Base-by-base conservation (phyloP, 2,113 vertebrate species). In the Misgurnus mizolepis region DNA sequence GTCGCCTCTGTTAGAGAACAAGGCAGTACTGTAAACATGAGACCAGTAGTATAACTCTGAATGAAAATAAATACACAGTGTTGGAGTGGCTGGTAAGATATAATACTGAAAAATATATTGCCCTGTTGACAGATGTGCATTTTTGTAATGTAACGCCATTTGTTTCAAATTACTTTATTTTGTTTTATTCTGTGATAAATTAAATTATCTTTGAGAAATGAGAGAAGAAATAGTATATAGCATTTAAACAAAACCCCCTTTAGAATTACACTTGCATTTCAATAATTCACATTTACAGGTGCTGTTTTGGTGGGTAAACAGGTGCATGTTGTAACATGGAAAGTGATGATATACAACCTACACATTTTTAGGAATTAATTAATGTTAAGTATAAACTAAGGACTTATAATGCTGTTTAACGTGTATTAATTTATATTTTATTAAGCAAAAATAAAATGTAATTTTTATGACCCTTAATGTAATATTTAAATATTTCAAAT, bases 1-100 rank as follows among this genome's bases (percentile, higher is more conserved):
- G 39, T 15, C 41, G 55, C 43, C 72, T 76, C 49, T 67, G 71
- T 65, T 58, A 27, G 65, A 67, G 76, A 76, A 79, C 80, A 82
- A 75, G 77, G 76, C 67, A 40, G 39, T 50, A 80, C 71, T 85
- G 83, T 82, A 67, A 49, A 39, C 65, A n/a, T 7, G 70, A 58
- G 72, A 55, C 68, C 66, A 61, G 60, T 73, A 78, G 78, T 78
- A 82, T 39, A 81, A 82, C 72, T 60, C 50, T 62, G 50, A 69
- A 74, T 74, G 62, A 84, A 83, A 85, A 86, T 67, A 86, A 64
- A 76, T 79, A 84, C 67, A 70, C 73, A 83, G 84, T 27, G 27
- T 82, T 83, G 80, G 67, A 53, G 71, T 66, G 47, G 60, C 71
- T 84, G 80, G 77, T 64, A 71, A 27, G 83, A 5, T 41, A 40